Conservation (phyloP, 2,797 vertebrate genomes). For the Scolopax rusticola region DNA sequence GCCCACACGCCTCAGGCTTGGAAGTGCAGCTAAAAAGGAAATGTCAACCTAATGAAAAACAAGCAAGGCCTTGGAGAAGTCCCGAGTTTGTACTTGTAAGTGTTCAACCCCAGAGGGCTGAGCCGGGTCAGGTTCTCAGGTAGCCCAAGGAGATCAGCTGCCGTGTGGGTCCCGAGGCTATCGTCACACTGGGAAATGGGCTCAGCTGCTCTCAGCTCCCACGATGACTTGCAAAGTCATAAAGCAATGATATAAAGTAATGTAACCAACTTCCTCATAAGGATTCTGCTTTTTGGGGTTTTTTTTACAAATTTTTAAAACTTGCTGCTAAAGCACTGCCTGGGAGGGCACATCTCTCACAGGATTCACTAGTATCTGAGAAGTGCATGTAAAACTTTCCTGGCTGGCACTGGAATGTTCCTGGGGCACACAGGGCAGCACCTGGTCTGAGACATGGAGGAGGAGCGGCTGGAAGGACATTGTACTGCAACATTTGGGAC, state of each 20-base stretch:
- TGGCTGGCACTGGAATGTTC: background rate
- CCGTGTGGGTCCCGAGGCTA: fast-evolving
- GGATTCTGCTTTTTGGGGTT: background rate
- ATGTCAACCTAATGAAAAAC: background rate
- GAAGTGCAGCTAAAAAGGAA: background rate
- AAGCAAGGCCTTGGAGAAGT: background rate
- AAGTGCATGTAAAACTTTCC: background rate
- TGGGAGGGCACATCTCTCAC: background rate
- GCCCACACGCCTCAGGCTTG: background rate
- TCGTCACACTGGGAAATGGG: background rate
- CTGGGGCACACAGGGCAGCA: background rate
- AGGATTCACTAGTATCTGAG: background rate
- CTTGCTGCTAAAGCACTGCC: background rate
- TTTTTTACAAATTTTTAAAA: background rate
- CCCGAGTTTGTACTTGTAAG: background rate
- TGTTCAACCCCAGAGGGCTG: background rate
- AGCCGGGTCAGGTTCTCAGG: background rate
- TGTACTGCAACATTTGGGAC: background rate
- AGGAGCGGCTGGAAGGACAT: background rate
- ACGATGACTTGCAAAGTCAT: background rate
- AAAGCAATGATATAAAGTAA: background rate
- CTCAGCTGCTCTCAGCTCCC: background rate
- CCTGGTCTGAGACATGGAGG: background rate
- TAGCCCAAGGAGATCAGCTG: background rate
- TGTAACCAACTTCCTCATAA: fast-evolving